Evolutionary conservation across 2,797 vertebrate species (phyloP), one percentile per base, ranked within the genome.

Genomic region (Phrynocephalus guinanensis): DNA sequence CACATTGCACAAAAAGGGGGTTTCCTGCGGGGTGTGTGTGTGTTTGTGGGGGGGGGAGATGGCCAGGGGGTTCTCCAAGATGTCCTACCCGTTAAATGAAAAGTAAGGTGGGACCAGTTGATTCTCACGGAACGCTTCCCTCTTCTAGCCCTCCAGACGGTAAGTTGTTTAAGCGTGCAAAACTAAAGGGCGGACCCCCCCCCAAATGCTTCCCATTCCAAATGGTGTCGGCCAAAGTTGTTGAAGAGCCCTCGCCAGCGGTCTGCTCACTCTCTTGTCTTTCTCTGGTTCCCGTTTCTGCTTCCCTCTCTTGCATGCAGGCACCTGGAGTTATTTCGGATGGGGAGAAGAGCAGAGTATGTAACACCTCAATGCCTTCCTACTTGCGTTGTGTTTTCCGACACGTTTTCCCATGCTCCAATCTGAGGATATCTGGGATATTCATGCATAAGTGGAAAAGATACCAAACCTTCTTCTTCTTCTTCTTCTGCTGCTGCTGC

Each of bases 241-340:
- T 93, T 86, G 92, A 87, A 87, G 79, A 89, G 73, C 85, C 4
- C 71, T 67, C 66, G 78, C 75, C 70, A n/a, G 11, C 18, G 28
- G 7, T n/a, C 30, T 30, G 68, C 24, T 30, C 63, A 73, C 24
- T 79, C 33, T 85, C 13, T 33, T 44, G 38, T 1, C 92, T 91
- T 95, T 95, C 94, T 90, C 94, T 88, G 91, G 89, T 94, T 92
- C 93, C 93, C 48, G 97, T 97, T 94, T 97, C 96, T 96, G 96
- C 91, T 98, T 95, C 97, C 95, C 85, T 97, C 96, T 98, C 95
- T 95, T 94, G 97, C 97, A 95, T 96, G 95, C 98, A 99, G 99
- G 98, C 98, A 98, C 97, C 97, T 97, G 97, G 97, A 97, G 95
- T 95, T 99, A 98, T 99, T 98, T 99, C 97, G 98, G 98, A 98